Base-by-base conservation (phyloP, 2,888 invertebrate species). In the Chloromyia formosa region DNA sequence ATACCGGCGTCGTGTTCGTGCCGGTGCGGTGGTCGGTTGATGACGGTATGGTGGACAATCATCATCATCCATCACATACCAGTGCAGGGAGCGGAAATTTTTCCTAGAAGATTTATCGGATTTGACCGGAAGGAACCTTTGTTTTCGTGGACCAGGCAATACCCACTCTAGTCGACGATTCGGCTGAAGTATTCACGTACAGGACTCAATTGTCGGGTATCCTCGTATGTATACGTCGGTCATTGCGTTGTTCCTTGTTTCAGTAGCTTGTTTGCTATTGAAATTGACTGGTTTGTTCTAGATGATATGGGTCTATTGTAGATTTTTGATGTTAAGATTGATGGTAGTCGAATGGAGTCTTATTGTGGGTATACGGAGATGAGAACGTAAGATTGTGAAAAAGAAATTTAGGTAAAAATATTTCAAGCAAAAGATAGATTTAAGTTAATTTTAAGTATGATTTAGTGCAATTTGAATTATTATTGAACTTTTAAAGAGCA, bases 101-200 rank as follows among this genome's bases (percentile, higher is more conserved):
- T 71, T 71, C 18, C 42, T 12, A n/a, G 71, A 71, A 71, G 71
- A 71, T 71, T 71, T 71, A 71, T 71, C 56, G 71, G 18, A 71
- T 71, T 56, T 71, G 53, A 56, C 71, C 71, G 71, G 71, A 71
- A 56, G 71, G 71, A 56, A 56, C 42, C 58, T 71, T 56, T 71
- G 58, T 58, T 71, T 58, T 35, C 12, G n/a, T 9, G 23, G 27
- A 35, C n/a, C 7, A 35, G 3, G 27, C 27, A 35, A 7, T 35
- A 35, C 7, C 27, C 27, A 7, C 27, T 35, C 7, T 35, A 7
- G 27, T 35, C 27, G 27, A 35, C 3, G 27, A 35, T 53, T 23
- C 60, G 23, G 27, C 23, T 62, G 10, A 35, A 35, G 27, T 4
- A 4, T 35, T 35, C 53, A 53, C 16, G n/a, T 53, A 53, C 2